Evolutionary conservation across 92 coral and sea anemone genomes (phyloP), one percentile per base, ranked within the genome.

Genomic region (Siderastrea radians): DNA sequence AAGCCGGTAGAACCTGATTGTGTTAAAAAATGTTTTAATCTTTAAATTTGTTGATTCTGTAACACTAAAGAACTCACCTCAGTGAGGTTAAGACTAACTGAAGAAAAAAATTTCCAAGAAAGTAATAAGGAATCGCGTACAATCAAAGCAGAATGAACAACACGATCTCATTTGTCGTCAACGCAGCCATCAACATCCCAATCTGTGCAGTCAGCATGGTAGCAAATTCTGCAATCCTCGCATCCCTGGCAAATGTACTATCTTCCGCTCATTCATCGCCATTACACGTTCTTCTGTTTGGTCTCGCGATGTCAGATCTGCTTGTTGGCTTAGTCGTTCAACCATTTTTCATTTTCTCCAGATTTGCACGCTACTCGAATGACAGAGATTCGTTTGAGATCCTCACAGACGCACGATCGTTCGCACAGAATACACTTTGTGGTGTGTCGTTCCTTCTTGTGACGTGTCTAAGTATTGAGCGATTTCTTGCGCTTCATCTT

Each of bases 151-250:
- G n/a, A 70, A 45, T 44, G 0, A 49, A 72, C 26, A 48, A 1
- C 38, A 49, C 44, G 17, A 11, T 49, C 8, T 38, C 77, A 19
- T 15, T 26, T 26, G 38, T 26, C 38, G 38, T 77, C 7, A 77
- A 77, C 38, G 82, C 82, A 3, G 52, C 68, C 45, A 4, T 62
- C 12, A 77, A 77, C 82, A 4, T 77, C 55, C 82, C 82, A 43
- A 53, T 77, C 82, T 77, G 54, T 45, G 7, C 44, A 9, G 1
- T 77, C 5, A 64, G 51, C 44, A 5, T 9, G 3, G 26, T 77
- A 38, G 82, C 68, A 15, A 77, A 77, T 62, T 6, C 2, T 1
- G 43, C 58, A 12, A 77, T 77, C 11, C 70, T 77, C 9, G 57
- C 55, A 14, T 60, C 57, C 0, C 55, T 77, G 38, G 52, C 47